Evolutionary conservation across 2,113 vertebrate species (phyloP), one percentile per base, ranked within the genome.

Genomic region (Upupa epops): DNA sequence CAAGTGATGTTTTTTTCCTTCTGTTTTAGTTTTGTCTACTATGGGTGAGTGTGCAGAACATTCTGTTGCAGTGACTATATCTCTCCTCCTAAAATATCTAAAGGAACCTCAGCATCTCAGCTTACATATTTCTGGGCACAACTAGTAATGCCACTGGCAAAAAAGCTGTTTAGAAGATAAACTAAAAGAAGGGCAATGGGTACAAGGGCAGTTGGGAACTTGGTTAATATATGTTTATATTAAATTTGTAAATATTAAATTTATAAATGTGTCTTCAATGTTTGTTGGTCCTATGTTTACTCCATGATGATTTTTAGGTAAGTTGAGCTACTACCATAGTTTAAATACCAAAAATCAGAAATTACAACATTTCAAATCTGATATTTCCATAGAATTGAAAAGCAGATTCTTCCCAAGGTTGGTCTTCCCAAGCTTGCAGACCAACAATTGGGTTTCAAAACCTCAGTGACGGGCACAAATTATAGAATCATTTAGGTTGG

Each of bases 1-100:
- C 88, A 93, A 91, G 15, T 0, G 5, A 26, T 78, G 54, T 84
- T 95, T 94, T 93, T 52, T 34, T 74, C 59, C 55, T 86, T 80
- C 73, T 90, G 60, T 21, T 88, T 96, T 88, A 93, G 49, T 88
- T 89, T 88, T 77, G 60, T 40, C 73, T 90, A 74, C 34, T 28
- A n/a, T 5, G 5, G 10, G 28, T 34, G 70, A 25, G 69, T 58
- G 61, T 59, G 29, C 55, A 77, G 70, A 92, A 84, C 51, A 70
- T 86, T 84, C 49, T 80, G 29, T 78, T 77, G 60, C 58, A 80
- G 45, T 2, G 2, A 52, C 54, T 80, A 3, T 78, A 45, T 60
- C 15, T 84, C n/a, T 83, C 63, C 71, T 56, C 37, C 61, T 84
- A 6, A 42, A 42, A 42, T 34, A 56, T 29, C 49, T 76, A 77